These are phyloP conservation scores for Gymnothorax javanicus DNA, from an alignment of 2,797 vertebrate species.

Conservation along the genomic window DNA sequence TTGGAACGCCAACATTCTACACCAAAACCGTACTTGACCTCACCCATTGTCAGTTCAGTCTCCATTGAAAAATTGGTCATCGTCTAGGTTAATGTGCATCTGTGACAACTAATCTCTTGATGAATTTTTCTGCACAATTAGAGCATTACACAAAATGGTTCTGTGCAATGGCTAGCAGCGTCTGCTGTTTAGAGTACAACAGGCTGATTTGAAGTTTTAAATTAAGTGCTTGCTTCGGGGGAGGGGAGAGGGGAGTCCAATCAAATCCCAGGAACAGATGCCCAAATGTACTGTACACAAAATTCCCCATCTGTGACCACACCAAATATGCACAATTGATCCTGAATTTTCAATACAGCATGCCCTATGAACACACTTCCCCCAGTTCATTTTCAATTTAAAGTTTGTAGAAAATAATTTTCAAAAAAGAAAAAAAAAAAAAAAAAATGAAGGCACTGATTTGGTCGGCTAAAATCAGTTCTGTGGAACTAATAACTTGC, in stretches of 20 bases:
- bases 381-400: constrained; percentile 7
- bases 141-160: not conserved
- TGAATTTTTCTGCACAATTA: no score
- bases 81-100: no score
- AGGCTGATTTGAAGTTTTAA: not conserved
- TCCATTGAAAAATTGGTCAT: no score
- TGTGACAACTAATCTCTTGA: no score
- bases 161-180: not conserved
- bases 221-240: constrained; percentile 18
- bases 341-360: constrained; percentile 43
- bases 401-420: constrained; percentile 29
- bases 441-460: constrained; percentile 21
- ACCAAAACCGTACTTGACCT: no score
- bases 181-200: no score
- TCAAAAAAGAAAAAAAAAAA: constrained; percentile 6
- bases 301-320: constrained; percentile 46
- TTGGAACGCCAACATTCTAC: no score
- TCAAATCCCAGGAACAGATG: not conserved
- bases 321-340: constrained; percentile 46
- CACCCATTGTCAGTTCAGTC: no score
- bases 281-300: constrained; percentile 42
- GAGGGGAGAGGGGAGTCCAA: constrained; percentile 29
- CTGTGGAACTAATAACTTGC: constrained; percentile 47
- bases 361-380: constrained; percentile 40
- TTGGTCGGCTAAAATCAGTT: constrained; percentile 62